Evolutionary conservation across 2,797 vertebrate species (phyloP).

Genomic region (Eremophila alpestris): DNA sequence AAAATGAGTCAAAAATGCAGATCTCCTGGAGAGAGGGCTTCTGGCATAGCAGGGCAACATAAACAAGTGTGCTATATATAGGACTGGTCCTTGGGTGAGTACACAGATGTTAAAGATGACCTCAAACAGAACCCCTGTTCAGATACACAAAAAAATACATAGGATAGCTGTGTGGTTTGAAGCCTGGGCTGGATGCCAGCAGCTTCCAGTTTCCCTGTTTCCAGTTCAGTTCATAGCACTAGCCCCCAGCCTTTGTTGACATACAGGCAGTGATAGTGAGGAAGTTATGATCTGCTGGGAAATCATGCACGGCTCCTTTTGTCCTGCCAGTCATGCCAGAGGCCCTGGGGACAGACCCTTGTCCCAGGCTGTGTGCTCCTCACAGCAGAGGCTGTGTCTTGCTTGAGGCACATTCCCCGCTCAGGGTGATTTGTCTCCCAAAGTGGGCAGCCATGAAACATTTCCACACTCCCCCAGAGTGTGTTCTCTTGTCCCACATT

Average conservation of each 20-base stretch:
- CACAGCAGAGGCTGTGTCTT: background rate
- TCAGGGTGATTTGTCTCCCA: background rate
- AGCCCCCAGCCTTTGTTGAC: background rate
- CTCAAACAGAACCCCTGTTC: background rate
- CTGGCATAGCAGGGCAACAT: conserved; percentile 15
- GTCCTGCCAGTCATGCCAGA: background rate
- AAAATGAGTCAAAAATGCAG: background rate
- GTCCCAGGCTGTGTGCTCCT: background rate
- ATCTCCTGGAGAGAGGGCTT: background rate
- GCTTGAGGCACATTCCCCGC: background rate
- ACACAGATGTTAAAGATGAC: conserved; percentile 1
- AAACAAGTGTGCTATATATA: conserved; percentile 22
- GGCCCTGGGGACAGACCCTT: background rate
- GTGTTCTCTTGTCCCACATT: background rate
- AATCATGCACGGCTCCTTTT: background rate
- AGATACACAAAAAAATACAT: background rate
- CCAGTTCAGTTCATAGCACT: fast-evolving
- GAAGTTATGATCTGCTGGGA: background rate
- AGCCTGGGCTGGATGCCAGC: conserved; percentile 1
- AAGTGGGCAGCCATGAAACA: background rate
- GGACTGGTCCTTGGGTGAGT: background rate
- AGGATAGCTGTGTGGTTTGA: background rate
- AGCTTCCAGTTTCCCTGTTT: conserved; percentile 9
- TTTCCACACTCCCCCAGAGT: fast-evolving
- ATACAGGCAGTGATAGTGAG: background rate